These are phyloP conservation scores for Ennomos fuscantarius DNA, from an alignment of 2,888 invertebrate genomes.

Conservation along the genomic window DNA sequence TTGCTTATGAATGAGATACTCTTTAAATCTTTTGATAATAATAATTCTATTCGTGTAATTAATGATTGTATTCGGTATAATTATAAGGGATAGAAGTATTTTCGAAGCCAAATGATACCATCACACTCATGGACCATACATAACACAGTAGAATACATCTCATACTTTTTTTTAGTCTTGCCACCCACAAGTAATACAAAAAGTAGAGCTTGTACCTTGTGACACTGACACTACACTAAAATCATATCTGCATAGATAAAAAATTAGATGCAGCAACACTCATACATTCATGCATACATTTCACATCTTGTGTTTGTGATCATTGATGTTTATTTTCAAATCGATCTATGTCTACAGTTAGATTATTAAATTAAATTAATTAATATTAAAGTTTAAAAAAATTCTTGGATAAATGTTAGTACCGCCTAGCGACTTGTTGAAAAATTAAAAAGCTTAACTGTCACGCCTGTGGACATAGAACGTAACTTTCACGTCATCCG, in stretches of 20 bases:
- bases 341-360: constrained; percentile 41
- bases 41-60: constrained; percentile 13
- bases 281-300: constrained; percentile 35
- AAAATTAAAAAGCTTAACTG: constrained; percentile 16
- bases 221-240: constrained; percentile 67
- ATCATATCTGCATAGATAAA: constrained; percentile 48
- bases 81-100: constrained; percentile 44
- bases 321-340: constrained; percentile 23
- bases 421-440: constrained; percentile 20
- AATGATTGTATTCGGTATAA: constrained; percentile 34
- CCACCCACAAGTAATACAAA: constrained; percentile 60
- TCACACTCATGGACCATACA: constrained; percentile 33
- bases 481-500: constrained; percentile 71
- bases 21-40: constrained; percentile 46
- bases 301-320: constrained; percentile 39
- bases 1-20: constrained; percentile 61
- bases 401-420: constrained; percentile 23
- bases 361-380: neutral
- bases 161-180: constrained; percentile 53
- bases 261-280: constrained; percentile 26
- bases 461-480: constrained; percentile 62
- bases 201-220: constrained; percentile 76
- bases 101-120: constrained; percentile 47
- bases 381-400: constrained; percentile 1
- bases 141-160: constrained; percentile 37